Evolutionary conservation across 2,113 vertebrate species (phyloP), one percentile per base, ranked within the genome.

Genomic region (Falcunculus frontatus): DNA sequence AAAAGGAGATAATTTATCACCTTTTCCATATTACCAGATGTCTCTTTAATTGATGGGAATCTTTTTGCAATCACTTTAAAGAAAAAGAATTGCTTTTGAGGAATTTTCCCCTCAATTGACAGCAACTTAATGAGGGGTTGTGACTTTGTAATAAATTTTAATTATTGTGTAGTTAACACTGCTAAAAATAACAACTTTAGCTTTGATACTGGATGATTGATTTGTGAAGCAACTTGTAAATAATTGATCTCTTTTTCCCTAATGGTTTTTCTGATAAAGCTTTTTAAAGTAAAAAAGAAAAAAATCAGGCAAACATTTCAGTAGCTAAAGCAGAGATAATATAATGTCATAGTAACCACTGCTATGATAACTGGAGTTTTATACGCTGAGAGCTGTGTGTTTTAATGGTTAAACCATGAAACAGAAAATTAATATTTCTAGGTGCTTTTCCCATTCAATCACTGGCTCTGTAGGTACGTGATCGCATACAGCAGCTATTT

Each of bases 141-240:
- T 97, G 97, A 97, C 95, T 96, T 95, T 79, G 60, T 97, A 97
- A 98, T 98, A 93, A 96, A 97, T 98, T 97, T 98, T 97, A 95
- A 98, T 98, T 98, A 97, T 95, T 97, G 89, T 97, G 84, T 96
- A 93, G 89, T 94, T 98, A 97, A 97, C 95, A 96, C 93, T 72
- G 77, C 97, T 97, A 98, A 98, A 98, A 97, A 96, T 96, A 97
- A 96, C 94, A 97, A 92, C 94, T 97, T 94, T 92, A 94, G 39
- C 96, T 98, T 97, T 96, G 85, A 96, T 97, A 70, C 81, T 75
- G 81, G 84, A 63, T 97, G 97, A 98, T 96, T 97, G 96, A 97
- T 98, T 97, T 96, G 86, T 89, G 79, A 92, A 96, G 91, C 65
- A 87, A 75, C 95, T 97, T 97, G 91, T 97, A 97, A 97, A 97